Base-by-base conservation (phyloP, 1,140 invertebrate species). In the Hyles euphorbiae region DNA sequence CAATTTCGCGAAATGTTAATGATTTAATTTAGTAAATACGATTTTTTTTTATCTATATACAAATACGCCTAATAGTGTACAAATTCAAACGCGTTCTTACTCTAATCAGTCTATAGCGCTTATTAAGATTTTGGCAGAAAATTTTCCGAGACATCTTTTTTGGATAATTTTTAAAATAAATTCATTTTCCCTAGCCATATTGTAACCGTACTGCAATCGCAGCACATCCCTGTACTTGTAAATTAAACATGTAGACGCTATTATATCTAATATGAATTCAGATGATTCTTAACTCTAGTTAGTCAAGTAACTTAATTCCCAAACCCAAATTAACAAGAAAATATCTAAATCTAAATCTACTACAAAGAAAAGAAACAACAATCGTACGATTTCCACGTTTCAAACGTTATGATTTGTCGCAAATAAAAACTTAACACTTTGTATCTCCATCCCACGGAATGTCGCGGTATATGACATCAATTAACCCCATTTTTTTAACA, bases 21-120 rank as follows among this genome's bases (percentile, higher is more conserved):
- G 76, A 69, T 72, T 54, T 70, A 76, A 79, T 83, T 84, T 83
- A 84, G 78, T 86, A 85, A 88, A 88, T 88, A 85, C 84, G 80
- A 83, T 85, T 82, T 87, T 64, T 83, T 87, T 87, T 81, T 82
- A 78, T 83, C 76, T 86, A 83, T 69, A 83, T 67, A 40, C 36
- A 40, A 83, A 84, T 88, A 88, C 70, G 84, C 84, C 83, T 88
- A 87, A 87, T 85, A 88, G 83, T 88, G 81, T 87, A 86, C 86
- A 86, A 84, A 12, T 79, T 77, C 72, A 81, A 85, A 87, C 76
- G 81, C 76, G 80, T 77, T 73, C 83, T 88, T 88, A 88, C 70
- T 87, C 86, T 88, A 88, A 83, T 88, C 86, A 88, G 86, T 88
- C 86, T 88, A 88, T 88, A 88, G 84, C 81, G 84, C 75, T 86